Evolutionary conservation across 2,113 vertebrate genomes (phyloP), one percentile per base, ranked within the genome.

Genomic region (Hippoglossus stenolepis): DNA sequence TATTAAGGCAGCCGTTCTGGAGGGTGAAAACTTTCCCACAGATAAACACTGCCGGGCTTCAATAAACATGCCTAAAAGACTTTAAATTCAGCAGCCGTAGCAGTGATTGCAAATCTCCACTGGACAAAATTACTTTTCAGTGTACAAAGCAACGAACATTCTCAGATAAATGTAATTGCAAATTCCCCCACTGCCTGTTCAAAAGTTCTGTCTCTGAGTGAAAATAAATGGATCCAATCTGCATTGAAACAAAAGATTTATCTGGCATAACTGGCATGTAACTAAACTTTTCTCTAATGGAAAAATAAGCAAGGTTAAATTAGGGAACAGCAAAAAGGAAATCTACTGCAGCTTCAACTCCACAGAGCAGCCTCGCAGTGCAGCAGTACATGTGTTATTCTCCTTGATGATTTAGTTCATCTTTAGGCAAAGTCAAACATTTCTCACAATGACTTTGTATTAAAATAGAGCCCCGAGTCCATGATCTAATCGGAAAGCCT

Each of bases 81-180:
- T 70, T 91, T 74, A 83, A 87, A 91, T 93, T 91, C 89, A 85
- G 80, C 69, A 43, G 81, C 65, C 77, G 84, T 73, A 62, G 75
- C 77, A 24, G 49, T 5, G 18, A 70, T 68, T 58, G 65, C 68
- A 86, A 90, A 89, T 87, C 87, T 84, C 83, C 62, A 40, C 82
- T 61, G 85, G 75, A 75, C 73, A 82, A 91, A 91, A 91, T 90
- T 74, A 87, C 80, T 87, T 90, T 90, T 15, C 73, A 67, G 62
- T 31, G 65, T 75, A 85, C 78, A 85, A 90, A 89, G 79, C 80
- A 47, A 83, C 18, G 10, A 75, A 91, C 87, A 84, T 86, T 74
- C 70, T 63, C 80, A 83, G 90, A 93, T 92, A 91, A 93, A 90
- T 66, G 77, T 87, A 93, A 92, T 93, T 92, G 91, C 86, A 77